Evolutionary conservation across 2,888 invertebrate species (phyloP), one percentile per base, ranked within the genome.

Genomic region (Athrips mouffetella): DNA sequence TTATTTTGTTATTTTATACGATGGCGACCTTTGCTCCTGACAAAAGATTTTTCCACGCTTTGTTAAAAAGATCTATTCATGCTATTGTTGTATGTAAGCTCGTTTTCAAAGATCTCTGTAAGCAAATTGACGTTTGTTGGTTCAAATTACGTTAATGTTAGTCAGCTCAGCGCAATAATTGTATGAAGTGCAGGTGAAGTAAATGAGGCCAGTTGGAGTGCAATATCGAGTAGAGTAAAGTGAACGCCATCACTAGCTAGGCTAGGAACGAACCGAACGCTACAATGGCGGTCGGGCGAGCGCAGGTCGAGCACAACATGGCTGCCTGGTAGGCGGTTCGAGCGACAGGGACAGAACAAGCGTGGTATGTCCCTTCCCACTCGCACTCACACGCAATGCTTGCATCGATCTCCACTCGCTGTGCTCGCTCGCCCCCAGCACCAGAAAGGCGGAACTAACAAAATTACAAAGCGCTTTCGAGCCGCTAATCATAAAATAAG

Each of bases 401-500:
- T 77, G 87, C 88, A 88, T 88, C 88, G 88, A 88, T 88, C 88
- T 86, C 83, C 76, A 81, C 82, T 84, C 84, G 75, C 76, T 70
- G 84, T 75, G 76, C 77, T 86, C 85, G 87, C n/a, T n/a, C 86
- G 87, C 86, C 87, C 85, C 87, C 85, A 86, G 88, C 87, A 86
- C 86, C 88, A 87, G 86, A 88, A 88, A 87, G 88, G 88, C 88
- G 88, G 88, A 88, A 88, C 88, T 87, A 88, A 88, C 88, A 87
- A 87, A 87, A 88, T 88, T 87, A 88, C 88, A 86, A 84, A 87
- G 88, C 86, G 87, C 87, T 87, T 86, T 87, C 87, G 85, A 85
- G 88, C 88, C 88, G 87, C 88, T 88, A 88, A 88, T 88, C 88
- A 88, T 87, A 87, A 87, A 87, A 88, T 88, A 88, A 88, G 88